phyloP scores from a whole-genome alignment of 2,888 invertebrate species.

The Bruchidius siliquastri region DNA sequence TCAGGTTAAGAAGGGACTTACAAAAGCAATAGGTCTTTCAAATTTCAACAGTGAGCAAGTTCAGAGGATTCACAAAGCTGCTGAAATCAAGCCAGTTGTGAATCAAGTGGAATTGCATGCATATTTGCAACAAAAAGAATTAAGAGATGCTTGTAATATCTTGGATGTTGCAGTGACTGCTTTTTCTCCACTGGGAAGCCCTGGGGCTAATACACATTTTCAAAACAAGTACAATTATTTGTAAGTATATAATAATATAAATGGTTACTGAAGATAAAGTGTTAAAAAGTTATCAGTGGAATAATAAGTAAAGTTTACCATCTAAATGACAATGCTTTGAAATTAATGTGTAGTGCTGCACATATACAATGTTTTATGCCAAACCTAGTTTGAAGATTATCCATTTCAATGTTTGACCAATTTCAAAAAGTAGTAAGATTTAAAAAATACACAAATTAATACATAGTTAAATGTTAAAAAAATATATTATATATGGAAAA shows the following conservation, averaged over 20 bases:
- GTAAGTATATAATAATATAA: conserved; percentile 45
- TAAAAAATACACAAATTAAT: too few relatives aligned
- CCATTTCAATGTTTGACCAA: too few relatives aligned
- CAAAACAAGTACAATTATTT: conserved; percentile 58
- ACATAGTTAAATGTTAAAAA: too few relatives aligned
- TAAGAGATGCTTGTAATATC: conserved; percentile 59
- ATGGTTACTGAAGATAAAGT: too few relatives aligned
- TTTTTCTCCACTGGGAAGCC: conserved; percentile 69
- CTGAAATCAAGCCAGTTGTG: conserved; percentile 65
- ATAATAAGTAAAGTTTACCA: too few relatives aligned
- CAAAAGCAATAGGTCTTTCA: conserved; percentile 72
- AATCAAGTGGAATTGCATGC: conserved; percentile 74
- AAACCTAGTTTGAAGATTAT: too few relatives aligned
- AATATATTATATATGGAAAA: too few relatives aligned
- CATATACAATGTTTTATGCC: too few relatives aligned
- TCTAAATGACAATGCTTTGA: too few relatives aligned
- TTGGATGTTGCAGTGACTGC: conserved; percentile 64
- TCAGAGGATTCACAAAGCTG: conserved; percentile 54
- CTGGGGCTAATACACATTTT: conserved; percentile 62
- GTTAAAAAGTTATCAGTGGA: too few relatives aligned
- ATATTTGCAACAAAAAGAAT: conserved; percentile 65
- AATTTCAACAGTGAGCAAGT: conserved; percentile 74
- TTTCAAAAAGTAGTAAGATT: too few relatives aligned
- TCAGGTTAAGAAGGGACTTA: conserved; percentile 57
- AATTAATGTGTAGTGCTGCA: too few relatives aligned